phyloP scores from a whole-genome alignment of 2,888 invertebrate species.

The Ommatoiulus sabulosus region DNA sequence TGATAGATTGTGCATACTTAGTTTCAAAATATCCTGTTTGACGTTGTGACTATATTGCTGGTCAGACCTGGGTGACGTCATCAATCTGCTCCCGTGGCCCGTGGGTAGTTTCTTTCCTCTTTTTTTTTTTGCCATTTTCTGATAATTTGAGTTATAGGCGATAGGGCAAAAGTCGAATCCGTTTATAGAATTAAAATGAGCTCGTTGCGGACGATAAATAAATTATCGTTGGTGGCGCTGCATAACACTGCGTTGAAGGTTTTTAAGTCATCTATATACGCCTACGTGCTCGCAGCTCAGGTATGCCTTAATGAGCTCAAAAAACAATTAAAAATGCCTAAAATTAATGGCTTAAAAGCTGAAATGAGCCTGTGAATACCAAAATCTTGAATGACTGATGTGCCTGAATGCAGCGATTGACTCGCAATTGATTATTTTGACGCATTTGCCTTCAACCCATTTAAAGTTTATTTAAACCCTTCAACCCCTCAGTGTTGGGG shows the following conservation, averaged over 20 bases:
- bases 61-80: conserved; percentile 3
- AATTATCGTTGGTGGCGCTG: conserved; percentile 34
- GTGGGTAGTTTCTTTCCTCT: conserved; percentile 19
- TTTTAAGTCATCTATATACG: neutral
- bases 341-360: conserved; percentile 14
- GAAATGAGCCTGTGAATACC: neutral
- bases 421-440: neutral
- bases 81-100: neutral
- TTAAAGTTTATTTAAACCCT: neutral
- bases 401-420: neutral
- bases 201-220: neutral
- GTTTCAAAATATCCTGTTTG: conserved; percentile 32
- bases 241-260: neutral
- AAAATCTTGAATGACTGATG: neutral
- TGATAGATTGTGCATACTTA: neutral
- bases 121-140: neutral
- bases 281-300: neutral
- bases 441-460: neutral
- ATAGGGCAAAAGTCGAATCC: neutral
- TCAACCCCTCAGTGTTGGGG: neutral
- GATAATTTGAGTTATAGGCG: conserved; percentile 12
- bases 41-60: neutral
- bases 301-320: neutral
- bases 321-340: neutral
- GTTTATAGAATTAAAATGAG: neutral